phyloP scores from a whole-genome alignment of 2,113 vertebrate species.

The Rutilus rutilus region DNA sequence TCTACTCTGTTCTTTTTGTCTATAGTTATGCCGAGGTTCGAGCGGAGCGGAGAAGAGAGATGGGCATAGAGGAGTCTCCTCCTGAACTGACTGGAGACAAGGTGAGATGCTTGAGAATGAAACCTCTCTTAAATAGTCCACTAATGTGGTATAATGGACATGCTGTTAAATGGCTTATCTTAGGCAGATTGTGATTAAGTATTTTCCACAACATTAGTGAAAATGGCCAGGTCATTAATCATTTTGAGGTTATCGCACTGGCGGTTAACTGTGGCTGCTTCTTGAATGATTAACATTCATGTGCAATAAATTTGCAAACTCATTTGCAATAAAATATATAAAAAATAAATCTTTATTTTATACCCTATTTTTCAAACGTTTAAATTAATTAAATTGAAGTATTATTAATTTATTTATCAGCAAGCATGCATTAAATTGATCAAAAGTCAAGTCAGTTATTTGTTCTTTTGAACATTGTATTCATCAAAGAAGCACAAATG shows the following conservation, averaged over 20 bases:
- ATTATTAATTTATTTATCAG: too few relatives aligned
- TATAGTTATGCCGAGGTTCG: slow-evolving; percentile 95
- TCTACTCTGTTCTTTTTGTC: not conserved
- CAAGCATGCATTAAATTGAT: too few relatives aligned
- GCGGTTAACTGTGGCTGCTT: not conserved
- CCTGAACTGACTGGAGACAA: slow-evolving; percentile 87
- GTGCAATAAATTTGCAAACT: too few relatives aligned
- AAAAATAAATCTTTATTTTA: not conserved
- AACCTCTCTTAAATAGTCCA: not conserved
- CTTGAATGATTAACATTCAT: not conserved
- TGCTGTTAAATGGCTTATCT: not conserved
- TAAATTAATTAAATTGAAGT: too few relatives aligned
- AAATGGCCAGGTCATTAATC: not conserved
- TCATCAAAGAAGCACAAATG: not conserved
- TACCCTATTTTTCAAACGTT: not conserved
- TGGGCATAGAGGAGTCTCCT: slow-evolving; percentile 92
- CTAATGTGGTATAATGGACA: not conserved
- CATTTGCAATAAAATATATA: not conserved
- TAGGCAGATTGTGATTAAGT: not conserved
- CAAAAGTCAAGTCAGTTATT: too few relatives aligned
- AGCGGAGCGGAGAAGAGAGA: slow-evolving; percentile 90
- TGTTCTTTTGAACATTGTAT: too few relatives aligned
- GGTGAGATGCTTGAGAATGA: slow-evolving; percentile 71
- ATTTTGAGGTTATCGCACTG: not conserved
- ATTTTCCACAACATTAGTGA: not conserved